Conservation (phyloP, 2,888 invertebrate species). For the Agonum fuliginosum region DNA sequence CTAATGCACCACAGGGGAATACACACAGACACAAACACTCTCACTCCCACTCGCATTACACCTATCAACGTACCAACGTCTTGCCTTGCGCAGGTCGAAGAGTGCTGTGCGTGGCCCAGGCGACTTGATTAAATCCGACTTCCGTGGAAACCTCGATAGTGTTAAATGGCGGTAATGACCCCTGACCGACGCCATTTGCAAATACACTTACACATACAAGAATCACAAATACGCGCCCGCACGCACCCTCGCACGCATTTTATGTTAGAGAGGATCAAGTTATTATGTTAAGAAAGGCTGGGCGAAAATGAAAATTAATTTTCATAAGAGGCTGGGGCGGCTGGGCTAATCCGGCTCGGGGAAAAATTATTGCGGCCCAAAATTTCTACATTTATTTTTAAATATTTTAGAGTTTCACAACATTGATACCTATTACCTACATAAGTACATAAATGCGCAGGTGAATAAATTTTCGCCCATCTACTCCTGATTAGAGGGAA, state of each 20-base stretch:
- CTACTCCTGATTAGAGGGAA: no score
- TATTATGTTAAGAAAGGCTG: background rate
- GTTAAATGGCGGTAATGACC: conserved; percentile 44
- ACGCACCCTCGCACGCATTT: background rate
- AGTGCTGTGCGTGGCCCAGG: conserved; percentile 1
- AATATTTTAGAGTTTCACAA: no score
- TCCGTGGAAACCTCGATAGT: conserved; percentile 4
- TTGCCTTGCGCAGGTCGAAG: background rate
- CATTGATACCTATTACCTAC: no score
- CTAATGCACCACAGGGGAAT: conserved; percentile 16
- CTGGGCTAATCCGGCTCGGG: no score
- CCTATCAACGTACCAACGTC: background rate
- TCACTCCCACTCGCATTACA: background rate
- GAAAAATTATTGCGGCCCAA: no score
- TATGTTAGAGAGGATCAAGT: background rate
- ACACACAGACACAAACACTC: conserved; percentile 15
- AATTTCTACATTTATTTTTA: no score
- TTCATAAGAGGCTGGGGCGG: no score
- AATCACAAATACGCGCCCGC: background rate
- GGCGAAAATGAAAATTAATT: no score
- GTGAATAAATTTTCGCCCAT: no score
- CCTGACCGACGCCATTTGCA: conserved; percentile 24
- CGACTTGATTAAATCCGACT: conserved; percentile 47
- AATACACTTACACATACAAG: background rate
- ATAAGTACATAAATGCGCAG: no score